phyloP scores from a whole-genome alignment of 2,113 vertebrate genomes.

The Collichthys lucidus region DNA sequence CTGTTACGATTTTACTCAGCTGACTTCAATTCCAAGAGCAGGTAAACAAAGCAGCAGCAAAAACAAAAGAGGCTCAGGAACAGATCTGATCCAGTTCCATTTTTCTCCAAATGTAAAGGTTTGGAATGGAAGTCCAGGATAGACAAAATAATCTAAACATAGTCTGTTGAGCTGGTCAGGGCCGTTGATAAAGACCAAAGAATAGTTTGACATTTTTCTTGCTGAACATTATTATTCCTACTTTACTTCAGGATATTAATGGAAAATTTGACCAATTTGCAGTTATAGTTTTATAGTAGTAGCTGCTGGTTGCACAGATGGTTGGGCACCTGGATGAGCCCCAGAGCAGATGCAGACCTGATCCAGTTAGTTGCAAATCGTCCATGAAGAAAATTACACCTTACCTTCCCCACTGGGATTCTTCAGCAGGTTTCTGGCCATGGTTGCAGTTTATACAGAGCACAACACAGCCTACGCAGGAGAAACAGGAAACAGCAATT shows the following conservation, averaged over 20 bases:
- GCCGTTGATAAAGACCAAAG: background rate
- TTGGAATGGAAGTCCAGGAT: background rate
- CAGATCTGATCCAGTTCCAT: background rate
- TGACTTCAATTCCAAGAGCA: background rate
- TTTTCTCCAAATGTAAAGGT: background rate
- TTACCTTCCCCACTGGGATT: constrained; percentile 83
- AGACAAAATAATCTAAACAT: background rate
- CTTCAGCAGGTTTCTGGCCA: constrained; percentile 82
- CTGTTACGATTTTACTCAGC: background rate
- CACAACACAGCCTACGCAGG: constrained; percentile 26
- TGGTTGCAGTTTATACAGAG: constrained; percentile 40
- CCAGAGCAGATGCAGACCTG: background rate
- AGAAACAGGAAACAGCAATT: background rate
- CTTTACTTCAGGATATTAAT: no score
- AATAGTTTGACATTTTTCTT: no score
- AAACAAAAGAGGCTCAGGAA: background rate
- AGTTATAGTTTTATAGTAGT: background rate
- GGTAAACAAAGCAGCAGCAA: background rate
- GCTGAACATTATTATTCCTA: no score
- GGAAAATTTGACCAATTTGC: background rate
- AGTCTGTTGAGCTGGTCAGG: no score
- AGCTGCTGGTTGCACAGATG: background rate
- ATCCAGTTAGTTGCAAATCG: background rate
- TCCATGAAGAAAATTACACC: background rate
- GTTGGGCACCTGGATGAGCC: no score